Percentiles rank a stretch among this genome's conserved stretches.
These are phyloP conservation scores for Halichoeres trimaculatus DNA, from an alignment of 2,113 vertebrate genomes.

Conservation along the genomic window DNA sequence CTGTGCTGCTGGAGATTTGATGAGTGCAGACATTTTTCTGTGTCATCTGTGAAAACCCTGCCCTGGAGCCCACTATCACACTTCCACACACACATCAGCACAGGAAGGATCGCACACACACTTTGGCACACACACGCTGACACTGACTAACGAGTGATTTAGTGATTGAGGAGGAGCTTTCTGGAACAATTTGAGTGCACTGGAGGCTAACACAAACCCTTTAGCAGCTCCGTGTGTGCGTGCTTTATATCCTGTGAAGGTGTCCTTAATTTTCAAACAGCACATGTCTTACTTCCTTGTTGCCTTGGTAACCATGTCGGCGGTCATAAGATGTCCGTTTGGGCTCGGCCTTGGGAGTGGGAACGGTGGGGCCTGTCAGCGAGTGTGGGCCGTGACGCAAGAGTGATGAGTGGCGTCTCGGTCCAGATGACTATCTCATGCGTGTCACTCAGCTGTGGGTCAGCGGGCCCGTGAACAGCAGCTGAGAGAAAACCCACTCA, in stretches of 20 bases:
- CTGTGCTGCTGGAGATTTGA: conserved; percentile 49
- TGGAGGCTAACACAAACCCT: conserved; percentile 55
- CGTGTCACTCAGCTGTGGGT: conserved; percentile 65
- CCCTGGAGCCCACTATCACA: conserved; percentile 65
- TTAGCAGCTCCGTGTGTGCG: conserved; percentile 21
- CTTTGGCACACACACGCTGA: conserved; percentile 4
- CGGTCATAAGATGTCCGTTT: conserved; percentile 55
- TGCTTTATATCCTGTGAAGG: conserved; percentile 61
- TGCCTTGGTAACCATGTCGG: conserved; percentile 54
- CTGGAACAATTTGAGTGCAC: conserved; percentile 60
- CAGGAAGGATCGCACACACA: neutral
- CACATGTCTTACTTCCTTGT: conserved; percentile 52
- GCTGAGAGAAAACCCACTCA: conserved; percentile 38
- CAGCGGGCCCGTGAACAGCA: conserved; percentile 39
- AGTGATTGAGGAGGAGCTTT: conserved; percentile 59
- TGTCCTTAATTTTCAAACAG: conserved; percentile 65
- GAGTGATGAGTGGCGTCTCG: conserved; percentile 60
- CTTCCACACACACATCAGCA: conserved; percentile 5
- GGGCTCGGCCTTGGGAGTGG: conserved; percentile 16
- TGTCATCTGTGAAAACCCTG: conserved; percentile 64
- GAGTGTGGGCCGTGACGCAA: conserved; percentile 51
- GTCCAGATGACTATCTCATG: conserved; percentile 63
- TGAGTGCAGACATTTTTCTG: conserved; percentile 56
- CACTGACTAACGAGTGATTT: conserved; percentile 57
- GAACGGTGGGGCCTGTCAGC: conserved; percentile 11